Evolutionary conservation across 2,888 invertebrate genomes (phyloP), one percentile per base, ranked within the genome.

Genomic region (Agonopterix subpropinquella): DNA sequence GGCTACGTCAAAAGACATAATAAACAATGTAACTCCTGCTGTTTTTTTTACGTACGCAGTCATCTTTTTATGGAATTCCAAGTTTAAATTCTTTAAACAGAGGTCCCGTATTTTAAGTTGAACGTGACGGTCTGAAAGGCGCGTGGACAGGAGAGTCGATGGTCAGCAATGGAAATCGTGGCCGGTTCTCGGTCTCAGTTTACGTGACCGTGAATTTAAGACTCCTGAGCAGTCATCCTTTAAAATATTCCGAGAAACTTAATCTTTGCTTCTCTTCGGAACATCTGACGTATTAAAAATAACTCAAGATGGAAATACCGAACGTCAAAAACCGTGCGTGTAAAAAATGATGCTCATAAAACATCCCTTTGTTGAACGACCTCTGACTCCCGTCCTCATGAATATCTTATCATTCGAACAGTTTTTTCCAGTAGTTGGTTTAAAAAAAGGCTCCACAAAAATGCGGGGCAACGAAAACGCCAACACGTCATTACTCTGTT

Each of bases 171-270:
- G 54, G 47, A 50, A 44, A 36, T 36, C 43, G 50, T 46, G 41
- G 8, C 51, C 59, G 55, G 60, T 58, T 56, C 58, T 50, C 41
- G 41, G n/a, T 49, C 53, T 55, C 53, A 48, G 53, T 49, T 58
- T 61, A 68, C 74, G 70, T 74, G 74, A 72, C 67, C 52, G 51
- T 60, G 60, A 62, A 62, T 59, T 59, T 55, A 54, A 53, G 46
- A 53, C 43, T 48, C 44, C 51, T 13, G 41, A 47, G 43, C 43
- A 46, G 48, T 43, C 37, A 57, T 49, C 47, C 43, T 47, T 18
- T 41, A 53, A 36, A 56, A 55, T 53, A 50, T 49, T 48, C 11
- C 43, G 9, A 43, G 43, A 36, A 55, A 56, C 50, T 49, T 41
- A 8, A 13, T 11, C 28, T 28, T 28, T 28, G 5, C 28, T 28